Base-by-base conservation (phyloP, 2,888 invertebrate species). In the Polydrusus tereticollis region DNA sequence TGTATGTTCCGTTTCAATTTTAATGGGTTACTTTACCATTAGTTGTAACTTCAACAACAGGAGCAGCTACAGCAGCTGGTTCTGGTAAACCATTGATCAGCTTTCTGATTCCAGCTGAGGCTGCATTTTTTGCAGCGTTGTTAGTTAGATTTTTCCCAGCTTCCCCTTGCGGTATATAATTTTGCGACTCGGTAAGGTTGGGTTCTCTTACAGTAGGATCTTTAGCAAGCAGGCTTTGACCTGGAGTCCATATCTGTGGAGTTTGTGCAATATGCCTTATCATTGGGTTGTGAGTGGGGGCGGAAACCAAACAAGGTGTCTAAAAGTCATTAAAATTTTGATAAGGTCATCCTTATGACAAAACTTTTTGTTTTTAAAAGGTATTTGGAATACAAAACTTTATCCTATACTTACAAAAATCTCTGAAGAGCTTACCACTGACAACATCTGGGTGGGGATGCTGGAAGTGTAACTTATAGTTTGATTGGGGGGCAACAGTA, bases 121-220 rank as follows among this genome's bases (percentile, higher is more conserved):
- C 23, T 1, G n/a, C 26, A 43, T 12, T 43, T 18, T 21, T 41
- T 23, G 1, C 12, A 33, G 43, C 16, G 33, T 50, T 36, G 57
- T 41, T 23, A 47, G 50, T 8, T 29, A 47, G 55, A 59, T 20
- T 33, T 33, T 45, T 64, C 18, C 3, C 41, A 23, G 33, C 20
- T 43, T 81, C 81, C 16, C 74, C 77, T 68, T 81, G 83, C 6
- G 83, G 82, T 16, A 83, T 83, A 69, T 81, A 83, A 72, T 83
- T 83, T 70, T 83, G 83, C 7, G 83, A 81, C 41, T 74, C 75
- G 26, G 59, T 68, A 4, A 58, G 5, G 38, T 66, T 73, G 5
- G 58, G 43, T n/a, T 58, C 36, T 38, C 14, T 58, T 21, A 4
- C 38, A 38, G 41, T 4, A 18, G 2, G 20, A 10, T 41, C 23